Percentiles rank a stretch among this genome's conserved stretches.
Conservation (phyloP, 2,888 invertebrate genomes). For the Drosophila fulvimacula region DNA sequence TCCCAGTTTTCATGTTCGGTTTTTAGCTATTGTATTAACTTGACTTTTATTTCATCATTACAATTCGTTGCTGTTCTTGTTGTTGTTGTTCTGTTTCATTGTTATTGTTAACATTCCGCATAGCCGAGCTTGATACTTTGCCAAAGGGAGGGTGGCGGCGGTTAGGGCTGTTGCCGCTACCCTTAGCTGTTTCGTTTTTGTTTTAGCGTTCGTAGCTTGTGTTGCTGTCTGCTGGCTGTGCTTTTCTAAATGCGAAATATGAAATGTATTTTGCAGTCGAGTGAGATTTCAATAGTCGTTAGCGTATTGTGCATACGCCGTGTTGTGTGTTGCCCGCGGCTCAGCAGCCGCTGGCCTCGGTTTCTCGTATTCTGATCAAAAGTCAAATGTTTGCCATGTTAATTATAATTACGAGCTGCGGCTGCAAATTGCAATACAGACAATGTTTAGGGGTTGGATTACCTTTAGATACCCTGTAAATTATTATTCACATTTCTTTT, state of each 20-base stretch:
- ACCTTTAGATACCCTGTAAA: background rate
- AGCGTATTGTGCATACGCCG: conserved; percentile 41
- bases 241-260: conserved; percentile 38
- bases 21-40: conserved; percentile 74
- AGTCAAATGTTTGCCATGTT: conserved; percentile 61
- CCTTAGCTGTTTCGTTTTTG: conserved; percentile 36
- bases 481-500: background rate
- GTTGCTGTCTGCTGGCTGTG: conserved; percentile 10
- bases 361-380: conserved; percentile 37
- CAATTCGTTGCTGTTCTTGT: conserved; percentile 51
- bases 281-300: conserved; percentile 48
- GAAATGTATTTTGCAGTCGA: conserved; percentile 37
- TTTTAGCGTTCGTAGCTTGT: conserved; percentile 24
- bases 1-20: conserved; percentile 66
- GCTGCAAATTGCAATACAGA: conserved; percentile 23
- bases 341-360: conserved; percentile 17
- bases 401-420: conserved; percentile 56
- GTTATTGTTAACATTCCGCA: conserved; percentile 74
- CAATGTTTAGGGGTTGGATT: conserved; percentile 2
- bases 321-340: conserved; percentile 37
- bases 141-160: background rate
- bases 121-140: conserved; percentile 51
- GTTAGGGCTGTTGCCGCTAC: background rate
- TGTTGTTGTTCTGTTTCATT: conserved; percentile 49
- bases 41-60: conserved; percentile 79